A percentile compares a stretch with the other conserved stretches of the same genome.
phyloP scores from a whole-genome alignment of 1,140 invertebrate genomes.

The Pectinophora gossypiella region DNA sequence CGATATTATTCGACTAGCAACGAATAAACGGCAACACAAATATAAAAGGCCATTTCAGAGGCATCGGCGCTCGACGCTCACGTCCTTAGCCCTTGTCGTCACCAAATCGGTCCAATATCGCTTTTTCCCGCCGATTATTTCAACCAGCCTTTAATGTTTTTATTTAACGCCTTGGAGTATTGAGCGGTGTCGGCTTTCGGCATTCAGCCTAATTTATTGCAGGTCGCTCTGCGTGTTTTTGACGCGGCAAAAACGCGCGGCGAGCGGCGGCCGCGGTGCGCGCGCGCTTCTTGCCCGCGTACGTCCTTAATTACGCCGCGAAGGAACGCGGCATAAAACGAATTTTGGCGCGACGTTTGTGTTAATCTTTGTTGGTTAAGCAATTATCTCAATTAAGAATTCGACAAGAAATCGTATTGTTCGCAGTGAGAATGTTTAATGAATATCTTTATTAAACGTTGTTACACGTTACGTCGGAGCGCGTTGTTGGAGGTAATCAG shows the following conservation, averaged over 20 bases:
- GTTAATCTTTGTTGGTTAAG: slow-evolving; percentile 4
- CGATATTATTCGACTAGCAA: not conserved
- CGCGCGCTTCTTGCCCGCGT: slow-evolving; percentile 52
- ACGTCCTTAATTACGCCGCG: slow-evolving; percentile 58
- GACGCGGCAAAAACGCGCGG: slow-evolving; percentile 49
- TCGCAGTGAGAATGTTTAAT: too few species aligned
- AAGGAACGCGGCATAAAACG: slow-evolving; percentile 18
- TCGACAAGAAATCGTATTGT: not conserved
- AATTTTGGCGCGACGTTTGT: not conserved
- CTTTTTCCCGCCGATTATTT: slow-evolving; percentile 65
- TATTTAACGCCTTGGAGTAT: slow-evolving; percentile 65
- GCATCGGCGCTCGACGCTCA: slow-evolving; percentile 9
- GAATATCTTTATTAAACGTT: too few species aligned
- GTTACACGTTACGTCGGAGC: too few species aligned
- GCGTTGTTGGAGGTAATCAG: too few species aligned
- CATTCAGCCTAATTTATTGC: slow-evolving; percentile 65
- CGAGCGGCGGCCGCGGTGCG: slow-evolving; percentile 38
- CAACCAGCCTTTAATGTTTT: slow-evolving; percentile 67
- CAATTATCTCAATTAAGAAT: not conserved
- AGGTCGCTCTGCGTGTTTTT: slow-evolving; percentile 51
- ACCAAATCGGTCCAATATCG: slow-evolving; percentile 60
- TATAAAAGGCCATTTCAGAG: slow-evolving; percentile 1
- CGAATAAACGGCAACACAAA: not conserved
- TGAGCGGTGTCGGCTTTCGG: slow-evolving; percentile 60
- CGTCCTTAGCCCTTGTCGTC: slow-evolving; percentile 33